Base-by-base conservation (phyloP, 1,140 invertebrate species). In the Pararge aegeria region DNA sequence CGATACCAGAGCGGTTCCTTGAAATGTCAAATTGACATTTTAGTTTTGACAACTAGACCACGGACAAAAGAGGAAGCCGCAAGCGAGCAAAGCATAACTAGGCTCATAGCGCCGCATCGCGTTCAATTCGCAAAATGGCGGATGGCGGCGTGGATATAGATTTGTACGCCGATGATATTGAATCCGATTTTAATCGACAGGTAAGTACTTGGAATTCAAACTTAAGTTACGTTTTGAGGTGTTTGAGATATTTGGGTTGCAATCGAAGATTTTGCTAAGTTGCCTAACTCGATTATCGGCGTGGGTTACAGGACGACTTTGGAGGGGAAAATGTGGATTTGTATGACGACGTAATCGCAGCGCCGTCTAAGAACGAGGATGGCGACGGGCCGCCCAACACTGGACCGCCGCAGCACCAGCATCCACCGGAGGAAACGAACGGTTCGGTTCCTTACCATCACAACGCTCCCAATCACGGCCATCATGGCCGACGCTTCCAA, bases 291-390 rank as follows among this genome's bases (percentile, higher is more conserved):
- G 38, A 42, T 10, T 16, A 42, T 10, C 16, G 38, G 15, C 16
- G 10, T 18, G 38, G 71, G 37, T 84, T 88, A 60, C 85, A 96
- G 94, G 95, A 96, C 80, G 96, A 97, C 73, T 96, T 96, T 87
- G 93, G 93, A 63, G 94, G 93, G 46, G 96, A 97, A 73, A 95
- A 95, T 69, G 95, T 97, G 34, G 97, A 99, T 92, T 92, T 99
- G n/a, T 99, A 98, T 85, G 97, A 98, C 90, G 97, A 98, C 92
- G 97, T 98, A 30, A 96, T 98, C 70, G 95, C 97, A 34, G 94
- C 96, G 5, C 93, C 95, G 19, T 80, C 86, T 61, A 91, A 92
- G 59, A 83, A 88, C 12, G 90, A 91, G 61, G 90, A 92, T 67
- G 89, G 88, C 54, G 90, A 92, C 66, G 90, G 91, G 44, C 90